Evolutionary conservation across 2,113 vertebrate genomes (phyloP).

Genomic region (Siniperca chuatsi): DNA sequence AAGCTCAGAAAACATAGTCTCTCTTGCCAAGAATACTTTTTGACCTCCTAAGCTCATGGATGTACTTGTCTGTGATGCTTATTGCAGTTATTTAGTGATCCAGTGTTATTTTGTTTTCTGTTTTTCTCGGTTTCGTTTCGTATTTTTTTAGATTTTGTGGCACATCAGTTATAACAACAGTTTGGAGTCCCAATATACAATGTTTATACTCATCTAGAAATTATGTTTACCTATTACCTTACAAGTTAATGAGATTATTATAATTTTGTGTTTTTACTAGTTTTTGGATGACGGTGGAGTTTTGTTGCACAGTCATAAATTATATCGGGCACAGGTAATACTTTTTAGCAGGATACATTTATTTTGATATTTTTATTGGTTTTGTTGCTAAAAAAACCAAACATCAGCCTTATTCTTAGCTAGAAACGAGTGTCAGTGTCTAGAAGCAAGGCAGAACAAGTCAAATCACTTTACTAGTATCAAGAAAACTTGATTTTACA

Average conservation of each 20-base stretch:
- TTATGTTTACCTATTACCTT: not conserved
- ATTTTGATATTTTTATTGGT: not conserved
- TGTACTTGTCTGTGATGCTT: not conserved
- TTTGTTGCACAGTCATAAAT: not conserved
- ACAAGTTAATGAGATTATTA: not conserved
- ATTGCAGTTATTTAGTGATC: not conserved
- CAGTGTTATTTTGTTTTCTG: not conserved
- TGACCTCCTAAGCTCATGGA: not conserved
- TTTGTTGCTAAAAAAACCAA: not conserved
- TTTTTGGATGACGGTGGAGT: not conserved
- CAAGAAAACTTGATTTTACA: not conserved
- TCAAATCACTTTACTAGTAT: not conserved
- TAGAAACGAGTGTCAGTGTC: not conserved
- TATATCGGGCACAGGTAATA: not conserved
- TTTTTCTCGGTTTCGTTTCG: not conserved
- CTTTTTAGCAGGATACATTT: not conserved
- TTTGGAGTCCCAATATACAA: not conserved
- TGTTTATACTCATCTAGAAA: not conserved
- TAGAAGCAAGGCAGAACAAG: not conserved
- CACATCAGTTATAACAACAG: not conserved
- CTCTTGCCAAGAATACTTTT: not conserved
- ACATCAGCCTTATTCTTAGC: not conserved
- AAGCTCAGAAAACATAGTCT: not conserved
- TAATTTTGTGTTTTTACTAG: not conserved
- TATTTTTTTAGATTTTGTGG: not conserved